Conservation (phyloP, 1,140 invertebrate genomes). For the Octopus bimaculoides region DNA sequence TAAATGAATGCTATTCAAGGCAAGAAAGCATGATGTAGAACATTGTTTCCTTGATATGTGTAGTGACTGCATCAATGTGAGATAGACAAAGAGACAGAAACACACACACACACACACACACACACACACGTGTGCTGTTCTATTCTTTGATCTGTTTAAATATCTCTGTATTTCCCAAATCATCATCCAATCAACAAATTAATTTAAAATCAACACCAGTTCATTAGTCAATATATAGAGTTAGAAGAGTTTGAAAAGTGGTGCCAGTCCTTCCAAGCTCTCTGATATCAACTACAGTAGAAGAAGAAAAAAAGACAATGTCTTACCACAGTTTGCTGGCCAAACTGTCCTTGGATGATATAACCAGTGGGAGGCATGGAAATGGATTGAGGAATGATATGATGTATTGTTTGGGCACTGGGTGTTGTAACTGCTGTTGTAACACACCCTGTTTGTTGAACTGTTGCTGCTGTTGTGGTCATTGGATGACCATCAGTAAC, state of each 20-base stretch:
- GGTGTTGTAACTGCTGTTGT: conserved; percentile 5
- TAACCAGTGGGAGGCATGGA: conserved; percentile 27
- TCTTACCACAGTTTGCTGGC: conserved; percentile 41
- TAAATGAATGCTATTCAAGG: no score
- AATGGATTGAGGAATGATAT: conserved; percentile 16
- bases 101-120: no score
- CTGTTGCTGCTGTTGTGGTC: background rate
- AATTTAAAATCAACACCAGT: no score
- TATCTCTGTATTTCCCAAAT: no score
- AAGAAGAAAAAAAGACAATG: background rate
- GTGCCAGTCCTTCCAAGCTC: background rate
- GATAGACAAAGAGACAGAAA: no score
- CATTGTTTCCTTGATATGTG: no score
- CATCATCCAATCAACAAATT: no score
- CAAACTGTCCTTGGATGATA: conserved; percentile 43
- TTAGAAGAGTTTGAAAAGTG: background rate
- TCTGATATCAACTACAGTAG: background rate
- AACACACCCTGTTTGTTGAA: background rate
- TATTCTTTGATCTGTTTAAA: no score
- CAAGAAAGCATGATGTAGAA: no score
- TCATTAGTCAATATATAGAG: no score
- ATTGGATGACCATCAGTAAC: conserved; percentile 5
- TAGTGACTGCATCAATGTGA: no score
- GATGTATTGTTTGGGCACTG: background rate
- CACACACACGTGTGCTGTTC: no score